phyloP scores from a whole-genome alignment of 2,113 vertebrate genomes.

The Corydoras maculifer region DNA sequence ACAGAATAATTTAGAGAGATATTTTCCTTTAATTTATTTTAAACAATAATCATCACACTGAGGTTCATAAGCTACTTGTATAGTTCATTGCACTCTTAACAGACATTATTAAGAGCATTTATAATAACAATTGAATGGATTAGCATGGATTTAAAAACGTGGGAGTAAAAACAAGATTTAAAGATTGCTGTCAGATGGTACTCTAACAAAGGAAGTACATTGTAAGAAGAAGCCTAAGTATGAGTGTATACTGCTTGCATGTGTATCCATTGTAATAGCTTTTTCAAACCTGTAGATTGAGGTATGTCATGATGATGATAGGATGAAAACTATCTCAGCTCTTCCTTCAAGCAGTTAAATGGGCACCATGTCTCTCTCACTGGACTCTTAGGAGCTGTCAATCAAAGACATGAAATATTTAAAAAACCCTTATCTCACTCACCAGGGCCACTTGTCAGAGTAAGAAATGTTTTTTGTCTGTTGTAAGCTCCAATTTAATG shows the following conservation, averaged over 20 bases:
- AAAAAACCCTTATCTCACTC: slow-evolving; percentile 53
- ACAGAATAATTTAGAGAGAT: too few species aligned
- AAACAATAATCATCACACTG: too few species aligned
- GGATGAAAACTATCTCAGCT: slow-evolving; percentile 19
- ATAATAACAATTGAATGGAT: background rate
- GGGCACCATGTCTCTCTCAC: slow-evolving; percentile 40
- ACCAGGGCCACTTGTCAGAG: slow-evolving; percentile 27
- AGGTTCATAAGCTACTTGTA: too few species aligned
- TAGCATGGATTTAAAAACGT: slow-evolving; percentile 1
- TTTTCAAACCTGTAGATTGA: slow-evolving; percentile 16
- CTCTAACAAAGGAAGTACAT: background rate
- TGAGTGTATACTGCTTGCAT: background rate
- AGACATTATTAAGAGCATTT: background rate
- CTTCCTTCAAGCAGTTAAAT: slow-evolving; percentile 38
- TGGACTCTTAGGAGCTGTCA: slow-evolving; percentile 48
- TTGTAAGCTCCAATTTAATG: background rate
- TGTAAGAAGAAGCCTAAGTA: background rate
- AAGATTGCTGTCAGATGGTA: slow-evolving; percentile 9
- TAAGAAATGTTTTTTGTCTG: slow-evolving; percentile 21
- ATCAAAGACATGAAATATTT: slow-evolving; percentile 62
- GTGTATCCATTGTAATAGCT: slow-evolving; percentile 3
- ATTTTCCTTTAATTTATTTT: too few species aligned
- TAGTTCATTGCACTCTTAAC: too few species aligned
- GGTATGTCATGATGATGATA: slow-evolving; percentile 25
- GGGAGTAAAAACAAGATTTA: background rate